These are phyloP conservation scores for Trichopria drosophilae DNA, from an alignment of 2,888 invertebrate genomes.

Conservation along the genomic window DNA sequence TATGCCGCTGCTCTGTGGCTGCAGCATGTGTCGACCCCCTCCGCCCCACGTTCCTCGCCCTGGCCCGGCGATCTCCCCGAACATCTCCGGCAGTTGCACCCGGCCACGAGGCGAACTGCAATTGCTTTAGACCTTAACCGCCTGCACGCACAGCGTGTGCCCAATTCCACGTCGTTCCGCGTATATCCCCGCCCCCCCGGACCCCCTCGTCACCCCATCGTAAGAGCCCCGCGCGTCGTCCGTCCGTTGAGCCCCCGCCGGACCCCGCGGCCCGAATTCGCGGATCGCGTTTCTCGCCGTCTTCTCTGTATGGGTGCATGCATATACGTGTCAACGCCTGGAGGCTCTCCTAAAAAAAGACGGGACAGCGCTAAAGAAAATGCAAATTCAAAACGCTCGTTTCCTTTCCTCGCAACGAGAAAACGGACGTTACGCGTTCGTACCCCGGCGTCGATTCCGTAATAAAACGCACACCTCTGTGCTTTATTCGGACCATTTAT, in stretches of 20 bases:
- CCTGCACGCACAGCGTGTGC: conserved; percentile 48
- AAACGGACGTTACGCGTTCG: too few species aligned
- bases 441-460: too few species aligned
- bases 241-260: not conserved
- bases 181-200: conserved; percentile 35
- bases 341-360: too few species aligned
- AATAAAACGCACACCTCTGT: too few species aligned
- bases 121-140: conserved; percentile 53
- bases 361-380: too few species aligned
- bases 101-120: conserved; percentile 45
- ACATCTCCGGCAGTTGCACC: conserved; percentile 40
- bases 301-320: not conserved
- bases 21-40: conserved; percentile 20
- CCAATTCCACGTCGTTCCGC: conserved; percentile 49
- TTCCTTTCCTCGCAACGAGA: too few species aligned
- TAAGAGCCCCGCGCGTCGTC: too few species aligned
- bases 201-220: conserved; percentile 16
- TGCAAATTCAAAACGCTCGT: too few species aligned
- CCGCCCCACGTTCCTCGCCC: conserved; percentile 27
- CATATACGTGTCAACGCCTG: too few species aligned
- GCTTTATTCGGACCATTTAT: too few species aligned
- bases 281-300: conserved; percentile 7
- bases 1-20: conserved; percentile 47
- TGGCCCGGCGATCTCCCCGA: conserved; percentile 13
- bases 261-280: conserved; percentile 20